Percentiles rank a stretch among this genome's conserved stretches.
These are phyloP conservation scores for Istiophorus platypterus DNA, from an alignment of 2,113 vertebrate genomes.

Conservation along the genomic window DNA sequence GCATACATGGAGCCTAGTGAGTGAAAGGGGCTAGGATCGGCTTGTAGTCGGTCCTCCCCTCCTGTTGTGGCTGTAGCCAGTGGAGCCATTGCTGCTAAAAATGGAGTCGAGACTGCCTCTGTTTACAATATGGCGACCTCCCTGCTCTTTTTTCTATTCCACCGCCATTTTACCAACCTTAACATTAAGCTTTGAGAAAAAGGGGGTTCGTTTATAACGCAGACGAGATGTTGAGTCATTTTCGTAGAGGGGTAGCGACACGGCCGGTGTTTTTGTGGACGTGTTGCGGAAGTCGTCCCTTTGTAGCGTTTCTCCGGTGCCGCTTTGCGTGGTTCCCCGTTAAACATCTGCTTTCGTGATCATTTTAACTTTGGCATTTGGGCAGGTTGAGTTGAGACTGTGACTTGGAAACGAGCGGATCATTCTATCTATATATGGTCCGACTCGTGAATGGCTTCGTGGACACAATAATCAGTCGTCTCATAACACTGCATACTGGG, in stretches of 20 bases:
- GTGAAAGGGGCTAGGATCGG: background rate
- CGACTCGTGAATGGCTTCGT: background rate
- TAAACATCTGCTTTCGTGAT: background rate
- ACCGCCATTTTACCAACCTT: slow-evolving; percentile 91
- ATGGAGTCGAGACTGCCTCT: slow-evolving; percentile 80
- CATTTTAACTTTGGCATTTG: slow-evolving; percentile 29
- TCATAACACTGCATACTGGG: background rate
- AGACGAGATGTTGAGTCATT: background rate
- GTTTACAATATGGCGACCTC: slow-evolving; percentile 97
- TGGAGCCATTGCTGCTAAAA: slow-evolving; percentile 62
- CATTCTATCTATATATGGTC: slow-evolving; percentile 28
- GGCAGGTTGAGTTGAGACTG: slow-evolving; percentile 10
- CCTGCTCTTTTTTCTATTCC: slow-evolving; percentile 86
- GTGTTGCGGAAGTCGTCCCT: background rate
- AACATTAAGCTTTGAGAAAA: background rate
- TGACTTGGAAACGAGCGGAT: slow-evolving; percentile 8
- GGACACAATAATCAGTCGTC: background rate
- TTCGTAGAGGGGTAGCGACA: too few species aligned
- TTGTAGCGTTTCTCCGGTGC: background rate
- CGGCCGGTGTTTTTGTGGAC: background rate
- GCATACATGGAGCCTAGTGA: background rate
- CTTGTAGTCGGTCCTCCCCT: slow-evolving; percentile 55
- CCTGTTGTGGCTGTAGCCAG: slow-evolving; percentile 56
- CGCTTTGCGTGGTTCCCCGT: background rate
- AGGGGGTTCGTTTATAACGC: background rate